Percentiles rank a stretch among this genome's conserved stretches.
Conservation (phyloP, 2,888 invertebrate genomes). For the Chalcosyrphus nemorum region DNA sequence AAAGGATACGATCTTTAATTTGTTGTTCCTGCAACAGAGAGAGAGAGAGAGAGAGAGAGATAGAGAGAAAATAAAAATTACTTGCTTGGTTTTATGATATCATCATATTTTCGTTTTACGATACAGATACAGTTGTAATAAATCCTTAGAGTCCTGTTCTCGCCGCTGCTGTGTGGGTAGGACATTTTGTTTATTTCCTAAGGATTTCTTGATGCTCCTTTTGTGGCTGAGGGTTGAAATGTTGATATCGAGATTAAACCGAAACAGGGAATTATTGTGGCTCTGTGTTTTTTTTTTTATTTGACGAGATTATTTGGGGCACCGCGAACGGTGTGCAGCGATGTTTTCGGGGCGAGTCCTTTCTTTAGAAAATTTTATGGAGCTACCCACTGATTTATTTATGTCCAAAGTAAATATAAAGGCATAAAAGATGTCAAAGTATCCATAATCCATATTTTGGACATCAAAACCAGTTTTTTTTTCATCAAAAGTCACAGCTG, state of each 20-base stretch:
- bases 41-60: too few relatives aligned
- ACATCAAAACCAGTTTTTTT: neutral
- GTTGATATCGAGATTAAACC: conserved; percentile 24
- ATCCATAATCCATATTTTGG: conserved; percentile 11
- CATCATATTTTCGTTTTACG: conserved; percentile 50
- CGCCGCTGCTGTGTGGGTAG: neutral
- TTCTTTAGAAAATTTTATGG: conserved; percentile 2
- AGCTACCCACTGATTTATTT: conserved; percentile 10
- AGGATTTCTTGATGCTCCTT: neutral
- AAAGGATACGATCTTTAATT: conserved; percentile 30
- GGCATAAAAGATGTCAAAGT: neutral
- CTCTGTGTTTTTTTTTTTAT: conserved; percentile 31
- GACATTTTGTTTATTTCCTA: conserved; percentile 19
- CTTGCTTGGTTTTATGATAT: conserved; percentile 45
- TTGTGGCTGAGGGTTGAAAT: neutral
- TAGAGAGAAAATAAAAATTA: conserved; percentile 7
- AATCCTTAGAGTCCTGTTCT: conserved; percentile 38
- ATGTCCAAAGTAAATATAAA: neutral
- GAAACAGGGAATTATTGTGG: conserved; percentile 13
- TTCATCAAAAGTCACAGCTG: neutral
- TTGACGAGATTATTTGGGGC: conserved; percentile 28
- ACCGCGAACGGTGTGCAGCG: neutral
- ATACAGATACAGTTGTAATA: conserved; percentile 34
- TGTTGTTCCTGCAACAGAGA: neutral
- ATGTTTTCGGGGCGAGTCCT: neutral